Evolutionary conservation across 2,888 invertebrate genomes (phyloP).

Genomic region (Odontomyia ornata): DNA sequence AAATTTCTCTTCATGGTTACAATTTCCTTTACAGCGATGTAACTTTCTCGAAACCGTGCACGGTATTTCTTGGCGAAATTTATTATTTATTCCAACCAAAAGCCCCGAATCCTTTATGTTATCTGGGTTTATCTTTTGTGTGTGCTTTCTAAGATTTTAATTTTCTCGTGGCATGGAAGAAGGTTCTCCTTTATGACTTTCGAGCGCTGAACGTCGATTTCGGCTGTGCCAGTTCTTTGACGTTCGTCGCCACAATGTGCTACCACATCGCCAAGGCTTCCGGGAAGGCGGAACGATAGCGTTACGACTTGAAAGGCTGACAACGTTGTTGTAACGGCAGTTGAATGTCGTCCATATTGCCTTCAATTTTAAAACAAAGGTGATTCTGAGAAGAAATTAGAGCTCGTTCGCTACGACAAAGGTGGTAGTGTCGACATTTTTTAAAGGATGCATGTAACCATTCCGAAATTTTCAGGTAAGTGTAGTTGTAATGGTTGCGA

Average conservation of each 20-base stretch:
- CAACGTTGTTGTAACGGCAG: background rate
- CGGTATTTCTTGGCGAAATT: constrained; percentile 11
- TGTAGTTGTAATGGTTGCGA: background rate
- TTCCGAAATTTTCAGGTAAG: background rate
- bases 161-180: constrained; percentile 25
- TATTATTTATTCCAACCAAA: constrained; percentile 39
- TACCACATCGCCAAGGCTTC: background rate
- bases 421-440: background rate
- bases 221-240: background rate
- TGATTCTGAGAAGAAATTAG: constrained; percentile 39
- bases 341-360: constrained; percentile 20
- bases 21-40: background rate
- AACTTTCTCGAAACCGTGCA: background rate
- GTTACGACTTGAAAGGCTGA: background rate
- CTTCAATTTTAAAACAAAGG: constrained; percentile 34
- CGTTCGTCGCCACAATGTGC: background rate
- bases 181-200: constrained; percentile 38
- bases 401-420: background rate
- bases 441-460: too few relatives aligned
- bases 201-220: background rate
- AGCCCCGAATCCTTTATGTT: background rate
- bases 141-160: constrained; percentile 35
- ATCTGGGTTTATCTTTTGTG: constrained; percentile 23
- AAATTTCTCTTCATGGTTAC: constrained; percentile 2
- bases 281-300: background rate